Conservation (phyloP, 1,140 invertebrate species). For the Phymorhynchus buccinoides region DNA sequence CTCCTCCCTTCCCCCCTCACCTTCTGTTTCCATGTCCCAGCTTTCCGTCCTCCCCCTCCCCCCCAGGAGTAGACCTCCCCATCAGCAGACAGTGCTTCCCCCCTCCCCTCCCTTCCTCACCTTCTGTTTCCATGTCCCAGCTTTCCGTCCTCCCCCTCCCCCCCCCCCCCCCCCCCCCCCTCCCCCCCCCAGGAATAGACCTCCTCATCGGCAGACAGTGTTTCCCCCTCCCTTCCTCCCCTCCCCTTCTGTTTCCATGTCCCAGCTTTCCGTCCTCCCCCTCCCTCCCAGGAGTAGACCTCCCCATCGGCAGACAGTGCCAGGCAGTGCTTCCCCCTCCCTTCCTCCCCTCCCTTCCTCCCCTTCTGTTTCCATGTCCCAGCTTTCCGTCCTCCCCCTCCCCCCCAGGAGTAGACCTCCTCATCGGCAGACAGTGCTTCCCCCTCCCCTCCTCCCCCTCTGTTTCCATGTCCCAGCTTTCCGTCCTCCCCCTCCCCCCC, state of each 20-base stretch:
- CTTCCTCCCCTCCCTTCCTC: too few species aligned
- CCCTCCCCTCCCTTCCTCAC: constrained; percentile 76
- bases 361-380: too few species aligned
- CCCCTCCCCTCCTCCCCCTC: too few species aligned
- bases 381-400: too few species aligned
- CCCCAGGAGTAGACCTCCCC: too few species aligned
- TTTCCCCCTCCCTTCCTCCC: constrained; percentile 80
- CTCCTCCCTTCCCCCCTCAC: too few species aligned
- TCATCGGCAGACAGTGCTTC: too few species aligned
- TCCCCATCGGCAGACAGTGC: constrained; percentile 93
- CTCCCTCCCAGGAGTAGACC: constrained; percentile 96
- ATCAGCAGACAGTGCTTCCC: constrained; percentile 97
- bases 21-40: constrained; percentile 74
- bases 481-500: too few species aligned
- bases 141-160: not conserved
- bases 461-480: too few species aligned
- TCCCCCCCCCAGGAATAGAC: not conserved
- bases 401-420: too few species aligned
- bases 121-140: too few species aligned
- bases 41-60: too few species aligned
- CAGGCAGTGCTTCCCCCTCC: constrained; percentile 92
- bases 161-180: not conserved
- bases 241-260: constrained; percentile 88
- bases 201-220: constrained; percentile 90
- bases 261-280: constrained; percentile 96